Conservation (phyloP, 2,888 invertebrate genomes). For the Pollenia griseotomentosa region DNA sequence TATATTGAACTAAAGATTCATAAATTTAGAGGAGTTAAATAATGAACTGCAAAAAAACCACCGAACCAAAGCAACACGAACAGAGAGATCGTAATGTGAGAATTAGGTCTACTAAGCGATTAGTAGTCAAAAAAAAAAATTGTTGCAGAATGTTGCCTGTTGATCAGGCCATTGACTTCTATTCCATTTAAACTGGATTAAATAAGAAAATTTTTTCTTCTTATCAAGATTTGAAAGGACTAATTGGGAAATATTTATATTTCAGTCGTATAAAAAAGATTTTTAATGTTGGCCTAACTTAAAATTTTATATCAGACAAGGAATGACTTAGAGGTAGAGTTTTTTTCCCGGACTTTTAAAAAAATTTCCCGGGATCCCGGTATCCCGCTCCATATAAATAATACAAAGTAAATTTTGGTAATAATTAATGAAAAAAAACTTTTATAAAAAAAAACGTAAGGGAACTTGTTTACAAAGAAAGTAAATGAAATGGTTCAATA, state of each 20-base stretch:
- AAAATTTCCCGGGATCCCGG: no score
- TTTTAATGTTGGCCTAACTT: background rate
- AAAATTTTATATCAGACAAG: background rate
- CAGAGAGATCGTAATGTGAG: conserved; percentile 57
- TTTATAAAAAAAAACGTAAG: no score
- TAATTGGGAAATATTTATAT: background rate
- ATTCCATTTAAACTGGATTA: conserved; percentile 36
- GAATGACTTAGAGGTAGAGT: no score
- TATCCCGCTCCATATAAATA: no score
- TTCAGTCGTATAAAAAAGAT: no score
- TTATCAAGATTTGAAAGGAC: conserved; percentile 33
- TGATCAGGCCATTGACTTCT: conserved; percentile 20
- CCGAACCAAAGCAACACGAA: conserved; percentile 17
- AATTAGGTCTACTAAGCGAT: conserved; percentile 45
- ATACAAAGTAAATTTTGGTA: no score
- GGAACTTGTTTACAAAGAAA: no score
- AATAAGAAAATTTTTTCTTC: conserved; percentile 13
- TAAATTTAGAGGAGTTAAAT: conserved; percentile 64
- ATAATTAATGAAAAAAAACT: no score
- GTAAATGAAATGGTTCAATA: no score
- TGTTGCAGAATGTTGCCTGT: background rate
- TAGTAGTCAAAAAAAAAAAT: conserved; percentile 11
- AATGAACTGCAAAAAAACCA: conserved; percentile 32
- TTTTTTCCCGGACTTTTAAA: no score
- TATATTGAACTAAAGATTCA: conserved; percentile 62